Evolutionary conservation across 2,888 invertebrate species (phyloP).

Genomic region (Agrochola litura): DNA sequence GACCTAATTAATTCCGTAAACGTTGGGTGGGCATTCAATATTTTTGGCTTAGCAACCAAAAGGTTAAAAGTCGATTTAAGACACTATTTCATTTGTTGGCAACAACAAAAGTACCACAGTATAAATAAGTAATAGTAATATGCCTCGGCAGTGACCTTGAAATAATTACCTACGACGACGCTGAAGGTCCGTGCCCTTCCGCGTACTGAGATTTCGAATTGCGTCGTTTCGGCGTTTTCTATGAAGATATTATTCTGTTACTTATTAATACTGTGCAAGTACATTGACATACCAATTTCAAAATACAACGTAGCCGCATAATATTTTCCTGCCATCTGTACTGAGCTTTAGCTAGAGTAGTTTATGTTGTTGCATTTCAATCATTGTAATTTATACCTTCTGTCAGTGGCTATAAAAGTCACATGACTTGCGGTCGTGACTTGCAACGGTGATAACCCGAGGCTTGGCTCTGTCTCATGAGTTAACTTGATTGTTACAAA

Average conservation of each 20-base stretch:
- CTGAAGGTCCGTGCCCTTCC: too few relatives aligned
- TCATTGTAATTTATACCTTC: constrained; percentile 23
- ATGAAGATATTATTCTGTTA: too few relatives aligned
- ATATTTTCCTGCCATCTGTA: constrained; percentile 23
- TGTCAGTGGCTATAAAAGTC: constrained; percentile 4
- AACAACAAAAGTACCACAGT: background rate
- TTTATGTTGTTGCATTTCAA: constrained; percentile 5
- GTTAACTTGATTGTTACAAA: constrained; percentile 50
- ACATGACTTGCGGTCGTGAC: background rate
- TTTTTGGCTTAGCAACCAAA: constrained; percentile 6
- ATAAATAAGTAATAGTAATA: too few relatives aligned
- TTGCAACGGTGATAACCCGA: constrained; percentile 11
- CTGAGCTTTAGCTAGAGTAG: constrained; percentile 3
- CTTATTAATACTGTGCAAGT: too few relatives aligned
- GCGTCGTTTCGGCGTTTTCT: too few relatives aligned
- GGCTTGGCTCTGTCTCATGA: constrained; percentile 33
- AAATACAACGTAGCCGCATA: constrained; percentile 2
- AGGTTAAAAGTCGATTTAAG: background rate
- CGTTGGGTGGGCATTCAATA: background rate
- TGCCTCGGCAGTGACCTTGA: too few relatives aligned
- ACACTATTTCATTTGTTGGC: constrained; percentile 3
- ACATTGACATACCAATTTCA: constrained; percentile 23
- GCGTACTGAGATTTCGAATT: too few relatives aligned
- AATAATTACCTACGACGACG: too few relatives aligned
- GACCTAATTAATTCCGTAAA: background rate